These are phyloP conservation scores for Phrynocephalus forsythii DNA, from an alignment of 2,797 vertebrate species.

Conservation along the genomic window DNA sequence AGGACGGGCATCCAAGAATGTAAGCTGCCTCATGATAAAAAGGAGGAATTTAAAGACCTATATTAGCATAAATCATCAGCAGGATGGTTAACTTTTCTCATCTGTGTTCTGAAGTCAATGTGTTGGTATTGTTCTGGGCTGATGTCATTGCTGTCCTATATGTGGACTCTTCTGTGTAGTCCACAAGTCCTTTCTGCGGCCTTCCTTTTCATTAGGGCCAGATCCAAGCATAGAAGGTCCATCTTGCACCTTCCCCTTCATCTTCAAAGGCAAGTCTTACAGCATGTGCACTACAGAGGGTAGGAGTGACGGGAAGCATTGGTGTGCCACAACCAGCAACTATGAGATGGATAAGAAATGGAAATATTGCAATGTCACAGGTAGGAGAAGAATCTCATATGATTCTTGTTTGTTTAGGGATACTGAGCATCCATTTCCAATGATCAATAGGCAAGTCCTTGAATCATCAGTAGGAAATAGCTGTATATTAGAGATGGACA, in stretches of 20 bases:
- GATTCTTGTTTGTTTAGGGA: not conserved
- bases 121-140: not conserved
- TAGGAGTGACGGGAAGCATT: constrained; percentile 5
- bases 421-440: not conserved
- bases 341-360: constrained; percentile 30
- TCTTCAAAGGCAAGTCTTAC: constrained; percentile 18
- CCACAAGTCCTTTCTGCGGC: not conserved
- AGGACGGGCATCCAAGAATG: too few relatives aligned
- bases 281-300: constrained; percentile 6
- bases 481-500: too few relatives aligned
- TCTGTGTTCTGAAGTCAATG: too few relatives aligned
- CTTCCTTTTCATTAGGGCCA: not conserved
- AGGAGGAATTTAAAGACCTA: too few relatives aligned
- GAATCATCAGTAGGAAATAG: not conserved
- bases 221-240: not conserved
- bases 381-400: not conserved
- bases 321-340: constrained; percentile 32
- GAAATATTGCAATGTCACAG: constrained; percentile 26
- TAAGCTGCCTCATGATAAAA: too few relatives aligned
- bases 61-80: too few relatives aligned
- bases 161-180: not conserved
- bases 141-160: not conserved
- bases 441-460: not conserved
- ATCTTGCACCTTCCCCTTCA: constrained; percentile 31
- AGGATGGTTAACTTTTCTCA: too few relatives aligned